Evolutionary conservation across 2,797 vertebrate species (phyloP).

Genomic region (Myotis planiceps): DNA sequence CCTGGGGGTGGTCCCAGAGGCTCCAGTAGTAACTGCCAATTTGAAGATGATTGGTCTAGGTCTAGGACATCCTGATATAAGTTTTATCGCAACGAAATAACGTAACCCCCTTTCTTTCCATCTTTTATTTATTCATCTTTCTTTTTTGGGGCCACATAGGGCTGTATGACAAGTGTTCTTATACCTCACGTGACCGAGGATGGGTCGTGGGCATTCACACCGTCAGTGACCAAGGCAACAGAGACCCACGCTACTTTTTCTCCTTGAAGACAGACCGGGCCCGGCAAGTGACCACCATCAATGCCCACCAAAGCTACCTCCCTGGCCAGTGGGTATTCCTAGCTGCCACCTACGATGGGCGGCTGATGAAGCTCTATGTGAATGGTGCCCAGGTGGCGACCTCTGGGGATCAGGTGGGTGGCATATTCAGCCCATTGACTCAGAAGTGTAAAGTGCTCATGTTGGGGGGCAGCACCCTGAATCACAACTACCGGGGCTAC

Average conservation of each 20-base stretch:
- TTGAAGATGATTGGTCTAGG: conserved; percentile 28
- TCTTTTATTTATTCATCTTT: conserved; percentile 86
- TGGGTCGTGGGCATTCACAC: conserved; percentile 98
- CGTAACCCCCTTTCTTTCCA: conserved; percentile 34
- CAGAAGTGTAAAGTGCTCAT: conserved; percentile 98
- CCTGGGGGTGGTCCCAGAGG: not conserved
- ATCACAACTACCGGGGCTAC: conserved; percentile 96
- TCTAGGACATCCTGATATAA: not conserved
- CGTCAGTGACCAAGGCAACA: conserved; percentile 94
- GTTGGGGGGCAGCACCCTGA: conserved; percentile 95
- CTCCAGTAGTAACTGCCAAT: not conserved
- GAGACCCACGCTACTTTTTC: conserved; percentile 98
- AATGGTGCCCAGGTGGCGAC: conserved; percentile 97
- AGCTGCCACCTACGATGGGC: conserved; percentile 94
- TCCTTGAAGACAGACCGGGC: conserved; percentile 98
- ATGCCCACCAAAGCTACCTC: conserved; percentile 93
- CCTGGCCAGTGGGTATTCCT: conserved; percentile 96
- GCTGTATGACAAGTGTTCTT: conserved; percentile 99
- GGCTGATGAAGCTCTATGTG: conserved; percentile 96
- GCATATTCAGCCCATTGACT: conserved; percentile 95
- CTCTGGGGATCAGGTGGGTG: conserved; percentile 95
- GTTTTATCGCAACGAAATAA: conserved; percentile 57
- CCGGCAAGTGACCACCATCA: conserved; percentile 95
- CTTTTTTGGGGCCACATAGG: conserved; percentile 90
- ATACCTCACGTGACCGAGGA: conserved; percentile 96